phyloP scores from a whole-genome alignment of 2,113 vertebrate genomes.

The Actenoides lindsayi region DNA sequence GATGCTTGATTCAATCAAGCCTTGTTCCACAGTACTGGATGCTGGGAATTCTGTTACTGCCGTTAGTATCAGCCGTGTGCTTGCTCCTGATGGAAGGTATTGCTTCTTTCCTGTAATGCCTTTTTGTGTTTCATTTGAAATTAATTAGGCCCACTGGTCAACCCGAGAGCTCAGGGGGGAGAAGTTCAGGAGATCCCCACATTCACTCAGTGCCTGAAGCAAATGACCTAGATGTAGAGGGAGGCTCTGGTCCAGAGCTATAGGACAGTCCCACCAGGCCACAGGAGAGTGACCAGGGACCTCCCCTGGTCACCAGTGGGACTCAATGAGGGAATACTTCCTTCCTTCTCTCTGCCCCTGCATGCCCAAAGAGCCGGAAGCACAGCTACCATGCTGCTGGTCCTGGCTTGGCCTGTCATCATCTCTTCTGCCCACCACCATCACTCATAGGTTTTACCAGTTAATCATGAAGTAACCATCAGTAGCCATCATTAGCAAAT shows the following conservation, averaged over 20 bases:
- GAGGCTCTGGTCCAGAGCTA: too few species aligned
- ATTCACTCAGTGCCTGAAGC: background rate
- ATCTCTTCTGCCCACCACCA: background rate
- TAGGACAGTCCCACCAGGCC: too few species aligned
- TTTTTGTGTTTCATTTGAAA: background rate
- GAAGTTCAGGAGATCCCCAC: background rate
- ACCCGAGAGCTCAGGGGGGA: background rate
- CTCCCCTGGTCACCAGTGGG: too few species aligned
- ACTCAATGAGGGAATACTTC: too few species aligned
- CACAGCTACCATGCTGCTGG: too few species aligned
- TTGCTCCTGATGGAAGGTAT: conserved; percentile 82
- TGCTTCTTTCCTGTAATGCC: background rate
- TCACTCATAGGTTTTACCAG: background rate
- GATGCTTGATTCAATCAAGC: conserved; percentile 63
- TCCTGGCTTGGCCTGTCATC: too few species aligned
- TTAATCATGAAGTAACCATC: background rate
- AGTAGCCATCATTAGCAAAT: too few species aligned
- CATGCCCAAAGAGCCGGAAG: too few species aligned
- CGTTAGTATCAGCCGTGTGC: conserved; percentile 80
- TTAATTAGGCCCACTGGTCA: background rate
- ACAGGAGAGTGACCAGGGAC: too few species aligned
- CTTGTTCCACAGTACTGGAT: conserved; percentile 88
- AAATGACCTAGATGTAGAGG: background rate
- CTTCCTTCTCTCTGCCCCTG: too few species aligned
- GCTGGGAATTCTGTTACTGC: conserved; percentile 91